Evolutionary conservation across 2,113 vertebrate species (phyloP), one percentile per base, ranked within the genome.

Genomic region (Thryonomys swinderianus): DNA sequence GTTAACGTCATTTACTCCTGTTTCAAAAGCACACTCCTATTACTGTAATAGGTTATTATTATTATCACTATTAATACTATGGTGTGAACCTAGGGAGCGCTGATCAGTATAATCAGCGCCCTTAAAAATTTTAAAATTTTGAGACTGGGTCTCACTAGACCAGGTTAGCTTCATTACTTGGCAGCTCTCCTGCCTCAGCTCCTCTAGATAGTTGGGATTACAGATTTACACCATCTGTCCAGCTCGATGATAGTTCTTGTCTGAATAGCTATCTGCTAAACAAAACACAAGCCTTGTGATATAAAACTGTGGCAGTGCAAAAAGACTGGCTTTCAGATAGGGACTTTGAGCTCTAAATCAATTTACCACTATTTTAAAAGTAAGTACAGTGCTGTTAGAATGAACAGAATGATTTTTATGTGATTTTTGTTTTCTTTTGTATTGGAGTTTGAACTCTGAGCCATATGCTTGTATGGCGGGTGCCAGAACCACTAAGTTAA

Each of bases 311-410:
- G 48, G 86, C 34, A 20, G 0, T 73, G 57, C 59, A 88, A 53
- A 85, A 93, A 95, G 55, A 11, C n/a, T 81, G 66, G 20, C n/a
- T 78, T 90, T 94, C 73, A 79, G 92, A 27, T 81, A 59, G 85
- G 84, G 69, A 84, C 40, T 20, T 67, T 93, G 92, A 92, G 66
- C 71, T 96, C 94, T 62, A 73, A 73, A 85, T 79, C 82, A 40
- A 7, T 86, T 95, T 93, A 64, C 42, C 17, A 34, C 37, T 27
- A 11, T 88, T 61, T n/a, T 55, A 88, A 64, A 90, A 93, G 51
- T 92, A 61, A 92, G 69, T 45, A 20, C 27, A 57, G 32, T 55
- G 10, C 14, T 74, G 32, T 69, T 45, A n/a, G n/a, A 18, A 61
- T 71, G 40, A 57, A 64, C 57, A 25, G 27, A 37, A 40, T 88